Conservation (phyloP, 2,888 invertebrate genomes). For the Rhingia rostrata region DNA sequence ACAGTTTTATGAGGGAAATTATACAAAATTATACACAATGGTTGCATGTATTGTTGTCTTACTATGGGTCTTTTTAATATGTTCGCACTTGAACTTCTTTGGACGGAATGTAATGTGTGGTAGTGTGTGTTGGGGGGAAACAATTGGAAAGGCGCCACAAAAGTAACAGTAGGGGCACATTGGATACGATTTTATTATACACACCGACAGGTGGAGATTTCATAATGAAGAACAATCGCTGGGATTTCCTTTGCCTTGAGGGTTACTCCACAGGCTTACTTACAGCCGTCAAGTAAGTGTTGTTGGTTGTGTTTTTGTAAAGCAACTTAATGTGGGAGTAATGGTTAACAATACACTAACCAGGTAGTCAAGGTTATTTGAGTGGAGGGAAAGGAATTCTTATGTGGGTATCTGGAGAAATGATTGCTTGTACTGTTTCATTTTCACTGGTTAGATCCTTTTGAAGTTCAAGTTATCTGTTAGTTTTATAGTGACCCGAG, state of each 20-base stretch:
- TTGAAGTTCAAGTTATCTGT: too few relatives aligned
- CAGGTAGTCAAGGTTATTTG: neutral
- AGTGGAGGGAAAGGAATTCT: too few relatives aligned
- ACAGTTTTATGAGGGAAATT: slow-evolving; percentile 13
- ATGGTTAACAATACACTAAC: neutral
- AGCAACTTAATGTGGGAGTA: neutral
- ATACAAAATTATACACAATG: slow-evolving; percentile 17
- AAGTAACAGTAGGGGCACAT: slow-evolving; percentile 1
- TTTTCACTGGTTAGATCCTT: too few relatives aligned
- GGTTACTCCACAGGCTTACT: neutral
- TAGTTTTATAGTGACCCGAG: too few relatives aligned
- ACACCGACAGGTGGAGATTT: slow-evolving; percentile 7
- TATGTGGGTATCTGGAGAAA: too few relatives aligned
- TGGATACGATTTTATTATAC: neutral
- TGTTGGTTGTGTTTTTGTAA: neutral
- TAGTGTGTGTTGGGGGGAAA: neutral
- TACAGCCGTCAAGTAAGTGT: slow-evolving; percentile 1
- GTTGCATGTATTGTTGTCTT: slow-evolving; percentile 12
- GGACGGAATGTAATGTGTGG: neutral
- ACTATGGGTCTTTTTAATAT: slow-evolving; percentile 26
- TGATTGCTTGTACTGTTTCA: too few relatives aligned
- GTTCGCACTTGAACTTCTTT: slow-evolving; percentile 49
- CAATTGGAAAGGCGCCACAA: neutral
- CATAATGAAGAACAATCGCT: slow-evolving; percentile 22
- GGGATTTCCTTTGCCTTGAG: slow-evolving; percentile 26